Evolutionary conservation across 2,888 invertebrate genomes (phyloP).

Genomic region (Orthosia gracilis): DNA sequence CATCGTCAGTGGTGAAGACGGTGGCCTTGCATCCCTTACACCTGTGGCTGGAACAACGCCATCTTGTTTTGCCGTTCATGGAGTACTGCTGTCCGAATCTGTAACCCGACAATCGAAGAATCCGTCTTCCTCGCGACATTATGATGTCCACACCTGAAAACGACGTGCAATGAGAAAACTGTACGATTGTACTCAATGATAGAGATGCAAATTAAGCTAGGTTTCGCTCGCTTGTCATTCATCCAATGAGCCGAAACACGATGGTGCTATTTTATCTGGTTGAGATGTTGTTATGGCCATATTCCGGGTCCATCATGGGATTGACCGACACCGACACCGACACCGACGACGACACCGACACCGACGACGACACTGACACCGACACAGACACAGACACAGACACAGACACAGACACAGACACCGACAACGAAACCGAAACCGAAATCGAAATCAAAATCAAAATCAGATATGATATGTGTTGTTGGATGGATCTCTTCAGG

Average conservation of each 20-base stretch:
- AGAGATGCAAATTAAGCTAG: too few species aligned
- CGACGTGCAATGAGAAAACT: not conserved
- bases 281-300: too few species aligned
- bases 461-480: too few species aligned
- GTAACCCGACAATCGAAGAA: constrained; percentile 4
- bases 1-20: not conserved
- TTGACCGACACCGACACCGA: too few species aligned
- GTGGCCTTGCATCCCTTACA: not conserved
- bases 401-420: too few species aligned
- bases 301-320: too few species aligned
- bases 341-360: too few species aligned
- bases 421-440: too few species aligned
- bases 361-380: too few species aligned
- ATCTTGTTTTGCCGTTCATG: not conserved
- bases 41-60: not conserved
- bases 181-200: not conserved
- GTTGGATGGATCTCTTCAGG: too few species aligned
- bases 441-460: too few species aligned
- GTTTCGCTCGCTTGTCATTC: not conserved
- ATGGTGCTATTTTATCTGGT: not conserved
- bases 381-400: too few species aligned
- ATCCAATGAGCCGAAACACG: not conserved
- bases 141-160: not conserved
- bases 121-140: not conserved
- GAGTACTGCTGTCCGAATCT: not conserved